phyloP scores from a whole-genome alignment of 2,888 invertebrate species.

The Steinernema carpocapsae region DNA sequence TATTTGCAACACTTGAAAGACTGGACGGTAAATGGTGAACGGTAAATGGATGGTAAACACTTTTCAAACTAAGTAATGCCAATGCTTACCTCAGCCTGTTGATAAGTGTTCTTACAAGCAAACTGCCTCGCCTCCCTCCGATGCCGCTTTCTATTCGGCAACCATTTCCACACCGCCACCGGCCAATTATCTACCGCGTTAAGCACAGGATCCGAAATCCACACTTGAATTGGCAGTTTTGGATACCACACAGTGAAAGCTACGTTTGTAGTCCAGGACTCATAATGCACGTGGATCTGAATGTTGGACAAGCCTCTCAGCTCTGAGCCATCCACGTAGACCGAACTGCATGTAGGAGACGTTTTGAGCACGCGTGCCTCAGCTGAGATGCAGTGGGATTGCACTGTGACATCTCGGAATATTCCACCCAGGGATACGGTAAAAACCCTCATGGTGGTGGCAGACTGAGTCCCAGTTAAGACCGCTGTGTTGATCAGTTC shows the following conservation, averaged over 20 bases:
- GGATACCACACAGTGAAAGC: conserved; percentile 66
- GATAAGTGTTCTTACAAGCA: conserved; percentile 56
- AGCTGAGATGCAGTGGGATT: conserved; percentile 60
- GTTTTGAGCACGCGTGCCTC: conserved; percentile 63
- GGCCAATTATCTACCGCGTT: conserved; percentile 56
- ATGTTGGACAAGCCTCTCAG: conserved; percentile 53
- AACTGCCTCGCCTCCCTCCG: conserved; percentile 58
- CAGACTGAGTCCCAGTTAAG: conserved; percentile 56
- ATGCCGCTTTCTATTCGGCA: conserved; percentile 43
- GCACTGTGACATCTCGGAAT: conserved; percentile 57
- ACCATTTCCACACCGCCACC: conserved; percentile 57
- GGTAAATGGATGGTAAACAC: too few relatives aligned
- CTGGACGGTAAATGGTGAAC: too few relatives aligned
- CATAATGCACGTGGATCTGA: conserved; percentile 57
- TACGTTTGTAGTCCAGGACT: conserved; percentile 51
- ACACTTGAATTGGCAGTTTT: conserved; percentile 56
- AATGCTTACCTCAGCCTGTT: conserved; percentile 60
- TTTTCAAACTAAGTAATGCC: too few relatives aligned
- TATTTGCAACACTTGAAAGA: too few relatives aligned
- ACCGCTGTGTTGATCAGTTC: conserved; percentile 65
- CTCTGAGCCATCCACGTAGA: conserved; percentile 66
- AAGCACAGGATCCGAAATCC: conserved; percentile 46
- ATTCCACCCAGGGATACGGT: conserved; percentile 45
- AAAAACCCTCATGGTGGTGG: conserved; percentile 56
- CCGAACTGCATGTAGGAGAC: conserved; percentile 64